Evolutionary conservation across 1,140 invertebrate genomes (phyloP).

Genomic region (Penaeus chinensis): DNA sequence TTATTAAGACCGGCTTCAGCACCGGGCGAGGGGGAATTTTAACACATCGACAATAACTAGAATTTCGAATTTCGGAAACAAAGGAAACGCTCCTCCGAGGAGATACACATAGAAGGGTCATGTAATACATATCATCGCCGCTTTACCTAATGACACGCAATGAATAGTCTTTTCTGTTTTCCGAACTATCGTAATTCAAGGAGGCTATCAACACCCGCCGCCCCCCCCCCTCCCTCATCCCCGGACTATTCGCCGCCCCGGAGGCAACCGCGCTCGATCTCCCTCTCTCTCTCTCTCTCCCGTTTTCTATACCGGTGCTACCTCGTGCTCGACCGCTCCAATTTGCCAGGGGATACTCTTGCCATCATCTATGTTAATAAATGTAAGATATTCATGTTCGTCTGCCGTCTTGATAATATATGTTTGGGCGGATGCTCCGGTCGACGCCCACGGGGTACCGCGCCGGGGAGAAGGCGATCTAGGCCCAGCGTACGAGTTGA

Average conservation of each 20-base stretch:
- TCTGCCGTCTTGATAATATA: constrained; percentile 55
- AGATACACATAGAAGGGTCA: too few species aligned
- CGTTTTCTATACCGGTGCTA: constrained; percentile 14
- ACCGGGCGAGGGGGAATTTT: too few species aligned
- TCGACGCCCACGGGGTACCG: constrained; percentile 35
- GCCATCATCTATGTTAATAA: constrained; percentile 62
- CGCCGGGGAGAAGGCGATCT: constrained; percentile 24
- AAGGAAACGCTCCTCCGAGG: too few species aligned
- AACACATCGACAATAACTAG: too few species aligned
- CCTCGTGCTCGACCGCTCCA: background rate
- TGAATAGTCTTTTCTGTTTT: background rate
- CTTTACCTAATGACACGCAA: too few species aligned
- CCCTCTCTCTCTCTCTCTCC: background rate
- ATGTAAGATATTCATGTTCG: constrained; percentile 58
- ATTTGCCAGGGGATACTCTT: constrained; percentile 56
- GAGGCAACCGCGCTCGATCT: background rate
- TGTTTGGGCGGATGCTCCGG: constrained; percentile 54
- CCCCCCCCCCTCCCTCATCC: background rate
- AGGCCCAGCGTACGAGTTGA: background rate
- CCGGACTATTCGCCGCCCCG: too few species aligned
- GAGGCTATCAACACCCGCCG: background rate
- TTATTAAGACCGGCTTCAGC: too few species aligned
- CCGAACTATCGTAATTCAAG: background rate
- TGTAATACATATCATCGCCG: too few species aligned
- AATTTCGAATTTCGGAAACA: too few species aligned